Conservation (phyloP, 2,888 invertebrate species). For the Patella pellucida region DNA sequence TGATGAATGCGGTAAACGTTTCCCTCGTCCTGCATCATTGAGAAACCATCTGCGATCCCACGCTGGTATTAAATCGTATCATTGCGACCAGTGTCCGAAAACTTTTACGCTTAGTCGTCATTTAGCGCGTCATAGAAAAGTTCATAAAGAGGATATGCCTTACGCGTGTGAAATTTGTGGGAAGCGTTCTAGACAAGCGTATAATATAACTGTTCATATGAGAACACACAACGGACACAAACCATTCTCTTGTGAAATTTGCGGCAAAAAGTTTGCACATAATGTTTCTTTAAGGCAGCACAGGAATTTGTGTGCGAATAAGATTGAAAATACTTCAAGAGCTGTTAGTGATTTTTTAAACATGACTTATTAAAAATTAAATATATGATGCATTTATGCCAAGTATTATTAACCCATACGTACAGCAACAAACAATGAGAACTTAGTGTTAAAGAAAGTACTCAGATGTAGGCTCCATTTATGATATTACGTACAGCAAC, state of each 20-base stretch:
- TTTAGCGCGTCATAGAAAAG: not conserved
- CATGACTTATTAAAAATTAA: too few relatives aligned
- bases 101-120: not conserved
- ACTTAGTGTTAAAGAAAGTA: too few relatives aligned
- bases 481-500: too few relatives aligned
- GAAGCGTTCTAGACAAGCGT: not conserved
- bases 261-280: not conserved
- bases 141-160: constrained; percentile 7
- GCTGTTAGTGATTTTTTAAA: too few relatives aligned
- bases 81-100: constrained; percentile 1
- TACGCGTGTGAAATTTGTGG: constrained; percentile 3
- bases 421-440: too few relatives aligned
- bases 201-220: constrained; percentile 3
- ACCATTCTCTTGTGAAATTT: not conserved
- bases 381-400: too few relatives aligned
- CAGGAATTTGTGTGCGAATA: too few relatives aligned
- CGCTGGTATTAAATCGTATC: not conserved
- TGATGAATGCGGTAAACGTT: not conserved
- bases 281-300: not conserved
- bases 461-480: too few relatives aligned
- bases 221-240: constrained; percentile 2
- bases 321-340: too few relatives aligned
- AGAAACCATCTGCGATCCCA: not conserved
- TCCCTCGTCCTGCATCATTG: not conserved
- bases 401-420: too few relatives aligned